phyloP scores from a whole-genome alignment of 2,888 invertebrate genomes.

The Zonitis immaculata region DNA sequence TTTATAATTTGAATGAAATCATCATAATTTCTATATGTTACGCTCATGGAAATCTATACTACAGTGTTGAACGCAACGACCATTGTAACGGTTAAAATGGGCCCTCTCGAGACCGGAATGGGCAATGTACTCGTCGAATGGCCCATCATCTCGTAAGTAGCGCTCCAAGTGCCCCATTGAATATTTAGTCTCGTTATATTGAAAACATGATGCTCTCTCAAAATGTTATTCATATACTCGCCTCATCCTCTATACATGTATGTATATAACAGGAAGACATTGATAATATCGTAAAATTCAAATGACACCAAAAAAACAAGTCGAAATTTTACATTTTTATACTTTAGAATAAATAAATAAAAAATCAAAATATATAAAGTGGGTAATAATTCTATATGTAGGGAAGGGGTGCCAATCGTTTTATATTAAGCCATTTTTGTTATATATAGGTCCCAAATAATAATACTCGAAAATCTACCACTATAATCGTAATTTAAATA shows the following conservation, averaged over 20 bases:
- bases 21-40: slow-evolving; percentile 30
- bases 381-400: too few species aligned
- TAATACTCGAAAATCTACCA: too few species aligned
- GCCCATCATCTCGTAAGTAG: slow-evolving; percentile 44
- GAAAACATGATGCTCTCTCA: slow-evolving; percentile 46
- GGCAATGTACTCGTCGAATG: slow-evolving; percentile 45
- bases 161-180: slow-evolving; percentile 46
- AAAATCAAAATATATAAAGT: too few species aligned
- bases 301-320: slow-evolving; percentile 10
- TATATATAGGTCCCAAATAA: too few species aligned
- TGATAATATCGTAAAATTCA: slow-evolving; percentile 37
- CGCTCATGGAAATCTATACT: slow-evolving; percentile 43
- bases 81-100: slow-evolving; percentile 45
- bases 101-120: slow-evolving; percentile 46
- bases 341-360: too few species aligned
- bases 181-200: slow-evolving; percentile 49
- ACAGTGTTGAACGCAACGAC: slow-evolving; percentile 44
- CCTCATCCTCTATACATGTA: too few species aligned
- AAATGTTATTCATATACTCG: slow-evolving; percentile 44
- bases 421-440: not conserved
- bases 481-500: slow-evolving; percentile 32
- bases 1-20: slow-evolving; percentile 38
- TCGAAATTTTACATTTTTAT: not conserved
- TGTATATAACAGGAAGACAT: slow-evolving; percentile 38
- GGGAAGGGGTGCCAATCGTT: not conserved